A percentile compares a stretch with the other conserved stretches of the same genome.
Conservation (phyloP, 64 coral and sea anemone species). For the Orbicella faveolata region DNA sequence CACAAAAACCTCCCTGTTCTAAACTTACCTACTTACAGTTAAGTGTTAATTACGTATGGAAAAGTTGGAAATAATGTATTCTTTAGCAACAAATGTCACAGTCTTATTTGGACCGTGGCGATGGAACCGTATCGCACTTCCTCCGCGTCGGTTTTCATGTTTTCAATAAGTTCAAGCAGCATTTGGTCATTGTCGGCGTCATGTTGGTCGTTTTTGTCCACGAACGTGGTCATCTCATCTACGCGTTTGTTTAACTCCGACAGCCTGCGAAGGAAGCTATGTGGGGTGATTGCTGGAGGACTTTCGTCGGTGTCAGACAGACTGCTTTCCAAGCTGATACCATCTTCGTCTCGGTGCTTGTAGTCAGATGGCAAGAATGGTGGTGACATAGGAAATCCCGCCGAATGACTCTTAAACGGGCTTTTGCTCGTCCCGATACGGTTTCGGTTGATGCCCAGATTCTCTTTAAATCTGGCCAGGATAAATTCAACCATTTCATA, state of each 20-base stretch:
- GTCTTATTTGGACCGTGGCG: no score
- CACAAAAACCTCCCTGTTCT: no score
- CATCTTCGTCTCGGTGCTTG: slow-evolving; percentile 14
- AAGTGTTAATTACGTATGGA: no score
- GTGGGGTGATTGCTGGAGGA: neutral
- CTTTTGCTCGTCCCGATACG: neutral
- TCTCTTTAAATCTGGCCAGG: slow-evolving; percentile 57
- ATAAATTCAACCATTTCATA: slow-evolving; percentile 95
- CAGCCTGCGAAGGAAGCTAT: neutral
- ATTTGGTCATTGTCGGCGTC: neutral
- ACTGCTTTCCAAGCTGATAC: neutral
- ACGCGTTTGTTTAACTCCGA: neutral
- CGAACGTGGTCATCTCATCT: neutral
- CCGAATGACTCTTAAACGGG: neutral
- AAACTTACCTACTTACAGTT: no score
- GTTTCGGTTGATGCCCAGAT: slow-evolving; percentile 36
- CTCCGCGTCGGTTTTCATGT: neutral
- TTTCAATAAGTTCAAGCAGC: neutral
- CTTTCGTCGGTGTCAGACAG: neutral
- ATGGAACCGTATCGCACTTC: no score
- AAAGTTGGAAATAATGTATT: no score
- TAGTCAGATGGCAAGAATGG: slow-evolving; percentile 21
- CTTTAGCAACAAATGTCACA: no score
- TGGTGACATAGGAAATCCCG: slow-evolving; percentile 17
- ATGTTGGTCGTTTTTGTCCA: neutral